Evolutionary conservation across 2,888 invertebrate genomes (phyloP).

Genomic region (Drosophila greeni): DNA sequence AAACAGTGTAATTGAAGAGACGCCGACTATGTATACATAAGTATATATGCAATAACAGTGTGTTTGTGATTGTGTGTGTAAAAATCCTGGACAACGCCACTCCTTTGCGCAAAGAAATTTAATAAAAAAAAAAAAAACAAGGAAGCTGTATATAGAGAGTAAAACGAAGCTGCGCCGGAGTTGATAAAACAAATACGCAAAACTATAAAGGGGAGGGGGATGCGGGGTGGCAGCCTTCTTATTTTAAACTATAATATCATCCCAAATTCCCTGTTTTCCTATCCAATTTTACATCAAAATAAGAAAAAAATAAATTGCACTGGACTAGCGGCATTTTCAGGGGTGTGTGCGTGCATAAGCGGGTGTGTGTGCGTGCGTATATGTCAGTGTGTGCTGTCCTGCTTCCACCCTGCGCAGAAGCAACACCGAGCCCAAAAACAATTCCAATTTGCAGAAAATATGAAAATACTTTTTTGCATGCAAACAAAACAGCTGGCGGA

Average conservation of each 20-base stretch:
- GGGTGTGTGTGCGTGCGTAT: not conserved
- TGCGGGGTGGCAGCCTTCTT: not conserved
- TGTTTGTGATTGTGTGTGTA: constrained; percentile 20
- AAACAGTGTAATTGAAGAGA: constrained; percentile 19
- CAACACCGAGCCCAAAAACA: constrained; percentile 8
- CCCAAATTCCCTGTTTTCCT: not conserved
- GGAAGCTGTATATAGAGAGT: constrained; percentile 38
- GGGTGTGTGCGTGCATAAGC: constrained; percentile 13
- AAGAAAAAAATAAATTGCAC: constrained; percentile 20
- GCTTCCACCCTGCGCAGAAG: constrained; percentile 38
- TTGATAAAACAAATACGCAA: constrained; percentile 46
- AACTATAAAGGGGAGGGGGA: not conserved
- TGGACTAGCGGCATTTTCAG: constrained; percentile 30
- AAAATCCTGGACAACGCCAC: constrained; percentile 56
- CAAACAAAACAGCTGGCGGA: constrained; percentile 24
- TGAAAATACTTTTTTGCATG: constrained; percentile 14
- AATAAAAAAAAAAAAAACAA: constrained; percentile 49
- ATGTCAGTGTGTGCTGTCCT: constrained; percentile 3
- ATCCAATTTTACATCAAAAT: constrained; percentile 8
- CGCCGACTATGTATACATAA: constrained; percentile 26
- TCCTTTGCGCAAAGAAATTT: constrained; percentile 62
- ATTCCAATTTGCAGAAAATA: constrained; percentile 34
- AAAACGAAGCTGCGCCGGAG: constrained; percentile 60
- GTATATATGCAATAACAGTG: constrained; percentile 11
- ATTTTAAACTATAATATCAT: not conserved